Percentiles rank a stretch among this genome's conserved stretches.
Evolutionary conservation across 1,140 invertebrate genomes (phyloP).

Genomic region (Aphaenogaster rudis): DNA sequence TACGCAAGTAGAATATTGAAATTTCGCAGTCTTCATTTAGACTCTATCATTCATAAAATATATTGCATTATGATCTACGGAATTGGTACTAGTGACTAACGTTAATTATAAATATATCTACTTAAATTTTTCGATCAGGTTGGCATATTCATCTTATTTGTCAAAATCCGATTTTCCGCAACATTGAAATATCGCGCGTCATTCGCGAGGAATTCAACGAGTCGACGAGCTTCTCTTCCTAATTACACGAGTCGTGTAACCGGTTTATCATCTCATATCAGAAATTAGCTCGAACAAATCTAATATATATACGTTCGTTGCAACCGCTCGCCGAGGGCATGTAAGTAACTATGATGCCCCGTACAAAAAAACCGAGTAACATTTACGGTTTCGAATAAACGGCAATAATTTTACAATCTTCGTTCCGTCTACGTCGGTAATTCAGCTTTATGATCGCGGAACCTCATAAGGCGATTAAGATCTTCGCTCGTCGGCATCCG

Average conservation of each 20-base stretch:
- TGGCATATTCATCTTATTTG: conserved; percentile 5
- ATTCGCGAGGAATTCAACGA: conserved; percentile 15
- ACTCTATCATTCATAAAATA: background rate
- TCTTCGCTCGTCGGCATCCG: conserved; percentile 37
- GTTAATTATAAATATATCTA: background rate
- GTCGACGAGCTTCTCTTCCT: conserved; percentile 33
- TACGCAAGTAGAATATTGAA: background rate
- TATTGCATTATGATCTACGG: background rate
- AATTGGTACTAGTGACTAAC: background rate
- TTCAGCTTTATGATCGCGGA: conserved; percentile 56
- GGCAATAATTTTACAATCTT: conserved; percentile 61
- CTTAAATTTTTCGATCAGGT: background rate
- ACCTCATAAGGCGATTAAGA: conserved; percentile 61
- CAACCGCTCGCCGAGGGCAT: background rate
- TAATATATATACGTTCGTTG: conserved; percentile 38
- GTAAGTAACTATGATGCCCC: conserved; percentile 39
- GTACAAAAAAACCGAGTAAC: conserved; percentile 36
- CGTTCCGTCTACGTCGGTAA: conserved; percentile 33
- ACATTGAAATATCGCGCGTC: conserved; percentile 12
- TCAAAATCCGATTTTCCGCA: conserved; percentile 15
- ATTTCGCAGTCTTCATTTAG: background rate
- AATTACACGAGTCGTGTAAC: conserved; percentile 53
- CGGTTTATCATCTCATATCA: conserved; percentile 56
- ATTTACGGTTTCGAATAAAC: conserved; percentile 61
- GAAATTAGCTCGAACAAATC: conserved; percentile 55